Conservation (phyloP, 2,888 invertebrate genomes). For the Rhingia campestris region DNA sequence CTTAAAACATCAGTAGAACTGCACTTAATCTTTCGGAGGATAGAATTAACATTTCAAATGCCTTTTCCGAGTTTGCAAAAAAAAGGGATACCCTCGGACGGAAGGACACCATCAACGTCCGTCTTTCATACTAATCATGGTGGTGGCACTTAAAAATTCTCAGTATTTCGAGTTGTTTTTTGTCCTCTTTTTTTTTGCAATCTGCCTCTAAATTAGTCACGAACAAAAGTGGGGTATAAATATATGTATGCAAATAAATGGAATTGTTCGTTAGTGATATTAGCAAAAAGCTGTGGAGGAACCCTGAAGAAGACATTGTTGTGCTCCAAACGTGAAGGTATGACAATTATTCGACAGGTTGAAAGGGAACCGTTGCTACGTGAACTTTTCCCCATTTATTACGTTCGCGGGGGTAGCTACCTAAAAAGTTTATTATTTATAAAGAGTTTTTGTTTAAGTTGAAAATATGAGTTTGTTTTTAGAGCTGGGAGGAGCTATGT, state of each 20-base stretch:
- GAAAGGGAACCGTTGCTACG: no score
- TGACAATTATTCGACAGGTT: no score
- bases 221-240: slow-evolving; percentile 8
- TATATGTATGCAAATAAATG: slow-evolving; percentile 11
- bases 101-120: slow-evolving; percentile 24
- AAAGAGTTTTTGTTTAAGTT: no score
- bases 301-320: background rate
- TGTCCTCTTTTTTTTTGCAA: slow-evolving; percentile 7
- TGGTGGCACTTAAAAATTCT: slow-evolving; percentile 43
- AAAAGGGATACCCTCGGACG: background rate
- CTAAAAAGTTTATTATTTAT: no score
- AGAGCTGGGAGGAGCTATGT: no score
- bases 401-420: no score
- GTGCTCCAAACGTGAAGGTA: background rate
- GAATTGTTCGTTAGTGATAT: slow-evolving; percentile 1
- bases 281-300: background rate
- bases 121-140: slow-evolving; percentile 18
- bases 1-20: slow-evolving; percentile 22
- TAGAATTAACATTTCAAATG: slow-evolving; percentile 43
- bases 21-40: slow-evolving; percentile 23
- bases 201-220: slow-evolving; percentile 21
- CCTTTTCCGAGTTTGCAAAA: background rate
- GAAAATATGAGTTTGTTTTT: no score
- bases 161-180: slow-evolving; percentile 24
- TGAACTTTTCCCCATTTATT: no score